phyloP scores from a whole-genome alignment of 2,888 invertebrate genomes.

The Agrypnus murinus region DNA sequence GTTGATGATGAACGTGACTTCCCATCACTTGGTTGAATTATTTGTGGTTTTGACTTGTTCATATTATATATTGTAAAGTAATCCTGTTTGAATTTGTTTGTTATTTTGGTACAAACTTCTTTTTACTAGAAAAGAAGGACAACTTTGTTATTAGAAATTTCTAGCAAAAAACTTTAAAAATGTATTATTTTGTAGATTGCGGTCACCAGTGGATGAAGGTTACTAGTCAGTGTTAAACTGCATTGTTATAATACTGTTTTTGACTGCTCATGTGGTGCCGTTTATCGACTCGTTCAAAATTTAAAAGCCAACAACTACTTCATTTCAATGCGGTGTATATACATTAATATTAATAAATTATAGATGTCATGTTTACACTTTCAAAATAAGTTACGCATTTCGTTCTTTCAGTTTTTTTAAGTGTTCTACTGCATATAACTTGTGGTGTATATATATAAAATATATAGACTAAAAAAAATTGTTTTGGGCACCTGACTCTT shows the following conservation, averaged over 20 bases:
- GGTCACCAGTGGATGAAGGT: constrained; percentile 64
- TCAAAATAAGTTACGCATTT: constrained; percentile 9
- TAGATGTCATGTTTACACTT: constrained; percentile 29
- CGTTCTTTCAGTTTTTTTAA: constrained; percentile 12
- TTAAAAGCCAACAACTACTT: constrained; percentile 14
- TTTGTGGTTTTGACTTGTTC: constrained; percentile 49
- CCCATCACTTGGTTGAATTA: constrained; percentile 88
- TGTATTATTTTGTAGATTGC: constrained; percentile 67
- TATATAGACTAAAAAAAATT: constrained; percentile 17
- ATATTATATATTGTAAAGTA: constrained; percentile 47
- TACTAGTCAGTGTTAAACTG: constrained; percentile 69
- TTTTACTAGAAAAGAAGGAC: constrained; percentile 61
- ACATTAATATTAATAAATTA: constrained; percentile 31
- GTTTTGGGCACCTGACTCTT: constrained; percentile 42
- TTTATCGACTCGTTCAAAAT: constrained; percentile 27
- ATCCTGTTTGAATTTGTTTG: constrained; percentile 63
- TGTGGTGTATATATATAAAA: constrained; percentile 4
- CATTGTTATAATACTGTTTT: constrained; percentile 56
- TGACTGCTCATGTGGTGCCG: constrained; percentile 55
- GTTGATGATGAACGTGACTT: constrained; percentile 97
- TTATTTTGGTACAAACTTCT: constrained; percentile 67
- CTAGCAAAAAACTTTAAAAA: constrained; percentile 55
- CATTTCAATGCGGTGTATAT: constrained; percentile 36
- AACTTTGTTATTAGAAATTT: constrained; percentile 55
- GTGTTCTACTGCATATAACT: constrained; percentile 19